Evolutionary conservation across 2,113 vertebrate genomes (phyloP).

Genomic region (Hucho hucho): DNA sequence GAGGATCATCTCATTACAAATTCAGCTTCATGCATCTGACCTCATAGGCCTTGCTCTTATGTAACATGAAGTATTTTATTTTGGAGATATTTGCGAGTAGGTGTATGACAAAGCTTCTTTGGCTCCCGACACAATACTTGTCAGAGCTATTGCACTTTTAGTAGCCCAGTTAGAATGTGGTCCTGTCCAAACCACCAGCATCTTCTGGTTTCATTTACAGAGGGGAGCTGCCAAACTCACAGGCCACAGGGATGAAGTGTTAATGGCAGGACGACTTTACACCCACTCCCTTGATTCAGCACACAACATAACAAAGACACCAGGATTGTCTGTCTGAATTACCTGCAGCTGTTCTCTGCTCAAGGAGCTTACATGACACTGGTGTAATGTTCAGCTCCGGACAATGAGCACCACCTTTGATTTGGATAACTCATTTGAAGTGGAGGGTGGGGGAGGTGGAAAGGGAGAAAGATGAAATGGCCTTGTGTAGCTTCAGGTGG

Average conservation of each 20-base stretch:
- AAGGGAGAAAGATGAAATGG: conserved; percentile 44
- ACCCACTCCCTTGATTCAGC: conserved; percentile 52
- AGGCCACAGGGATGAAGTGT: conserved; percentile 69
- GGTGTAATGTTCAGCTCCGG: conserved; percentile 61
- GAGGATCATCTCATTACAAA: conserved; percentile 60
- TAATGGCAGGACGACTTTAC: conserved; percentile 65
- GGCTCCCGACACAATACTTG: conserved; percentile 65
- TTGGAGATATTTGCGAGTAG: conserved; percentile 61
- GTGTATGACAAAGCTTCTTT: conserved; percentile 69
- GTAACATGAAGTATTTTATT: conserved; percentile 63
- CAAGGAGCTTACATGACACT: conserved; percentile 62
- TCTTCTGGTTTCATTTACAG: conserved; percentile 78
- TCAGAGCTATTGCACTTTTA: conserved; percentile 70
- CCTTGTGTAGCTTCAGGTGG: conserved; percentile 61
- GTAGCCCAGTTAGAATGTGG: conserved; percentile 71
- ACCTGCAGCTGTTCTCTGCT: conserved; percentile 67
- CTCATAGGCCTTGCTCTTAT: conserved; percentile 59
- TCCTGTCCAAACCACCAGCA: conserved; percentile 71
- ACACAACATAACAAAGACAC: conserved; percentile 65
- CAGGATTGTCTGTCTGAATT: conserved; percentile 50
- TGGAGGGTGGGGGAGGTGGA: conserved; percentile 15
- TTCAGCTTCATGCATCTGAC: conserved; percentile 61
- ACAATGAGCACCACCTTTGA: conserved; percentile 66
- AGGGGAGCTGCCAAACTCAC: conserved; percentile 67
- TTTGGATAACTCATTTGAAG: conserved; percentile 60